These are phyloP conservation scores for Morelia viridis DNA, from an alignment of 2,797 vertebrate species.

Conservation along the genomic window DNA sequence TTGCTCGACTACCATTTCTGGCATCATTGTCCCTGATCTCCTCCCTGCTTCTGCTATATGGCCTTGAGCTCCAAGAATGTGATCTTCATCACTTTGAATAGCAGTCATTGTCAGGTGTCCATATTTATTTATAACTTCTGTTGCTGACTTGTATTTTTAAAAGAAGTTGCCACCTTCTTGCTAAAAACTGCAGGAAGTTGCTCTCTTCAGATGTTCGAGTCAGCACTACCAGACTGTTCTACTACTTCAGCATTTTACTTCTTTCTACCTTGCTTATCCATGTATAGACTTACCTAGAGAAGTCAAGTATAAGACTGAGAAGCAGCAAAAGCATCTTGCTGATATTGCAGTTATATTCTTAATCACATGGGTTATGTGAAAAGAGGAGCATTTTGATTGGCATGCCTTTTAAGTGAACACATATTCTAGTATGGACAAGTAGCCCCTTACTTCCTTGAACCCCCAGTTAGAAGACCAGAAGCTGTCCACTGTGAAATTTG, in stretches of 20 bases:
- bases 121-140: not conserved
- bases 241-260: not conserved
- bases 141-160: not conserved
- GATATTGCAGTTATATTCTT: not conserved
- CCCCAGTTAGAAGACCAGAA: not conserved
- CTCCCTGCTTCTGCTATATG: too few species aligned
- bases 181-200: too few species aligned
- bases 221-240: not conserved
- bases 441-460: not conserved
- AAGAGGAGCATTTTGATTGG: not conserved
- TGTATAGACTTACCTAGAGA: not conserved
- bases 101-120: not conserved
- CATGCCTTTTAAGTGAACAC: not conserved
- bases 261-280: not conserved
- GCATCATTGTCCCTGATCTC: too few species aligned
- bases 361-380: not conserved
- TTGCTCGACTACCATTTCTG: too few species aligned
- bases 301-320: not conserved
- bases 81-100: not conserved
- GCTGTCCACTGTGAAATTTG: not conserved
- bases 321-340: not conserved
- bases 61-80: not conserved
- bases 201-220: not conserved
- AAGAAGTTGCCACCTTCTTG: not conserved
- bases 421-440: not conserved